Evolutionary conservation across 2,888 invertebrate genomes (phyloP).

Genomic region (Caenorhabditis becei): DNA sequence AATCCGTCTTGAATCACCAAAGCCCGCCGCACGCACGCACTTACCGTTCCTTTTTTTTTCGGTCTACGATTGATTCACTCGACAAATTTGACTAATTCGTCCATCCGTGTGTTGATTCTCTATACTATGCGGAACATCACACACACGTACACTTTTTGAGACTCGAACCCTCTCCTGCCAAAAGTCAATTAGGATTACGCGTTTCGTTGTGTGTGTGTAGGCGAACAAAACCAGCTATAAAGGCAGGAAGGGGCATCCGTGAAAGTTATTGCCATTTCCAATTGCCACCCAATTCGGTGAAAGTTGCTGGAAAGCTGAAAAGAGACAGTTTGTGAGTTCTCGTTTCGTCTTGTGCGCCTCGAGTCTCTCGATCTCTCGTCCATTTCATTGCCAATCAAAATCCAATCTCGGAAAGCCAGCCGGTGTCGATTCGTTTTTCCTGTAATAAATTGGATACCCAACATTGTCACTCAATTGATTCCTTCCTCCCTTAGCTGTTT

Average conservation of each 20-base stretch:
- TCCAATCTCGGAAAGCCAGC: slow-evolving; percentile 36
- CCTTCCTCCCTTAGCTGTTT: background rate
- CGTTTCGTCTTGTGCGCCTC: slow-evolving; percentile 22
- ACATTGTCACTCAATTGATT: slow-evolving; percentile 30
- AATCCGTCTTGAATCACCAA: slow-evolving; percentile 42
- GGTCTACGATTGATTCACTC: background rate
- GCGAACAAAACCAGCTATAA: slow-evolving; percentile 27
- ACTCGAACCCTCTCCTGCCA: slow-evolving; percentile 24
- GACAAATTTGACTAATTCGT: slow-evolving; percentile 53
- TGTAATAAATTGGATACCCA: slow-evolving; percentile 46
- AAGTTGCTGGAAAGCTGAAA: slow-evolving; percentile 10
- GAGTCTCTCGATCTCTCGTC: slow-evolving; percentile 16
- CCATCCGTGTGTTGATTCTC: slow-evolving; percentile 6
- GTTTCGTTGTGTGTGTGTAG: slow-evolving; percentile 8
- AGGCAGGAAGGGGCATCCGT: slow-evolving; percentile 10
- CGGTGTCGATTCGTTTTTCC: slow-evolving; percentile 26
- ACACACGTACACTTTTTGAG: slow-evolving; percentile 6
- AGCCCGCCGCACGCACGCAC: slow-evolving; percentile 25
- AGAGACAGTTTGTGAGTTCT: slow-evolving; percentile 25
- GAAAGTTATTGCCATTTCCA: slow-evolving; percentile 51
- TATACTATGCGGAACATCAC: slow-evolving; percentile 50
- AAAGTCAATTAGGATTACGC: slow-evolving; percentile 43
- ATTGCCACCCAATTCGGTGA: slow-evolving; percentile 47
- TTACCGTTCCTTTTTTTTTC: slow-evolving; percentile 22
- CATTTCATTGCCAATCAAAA: slow-evolving; percentile 59